Base-by-base conservation (phyloP, 2,113 vertebrate genomes). In the Urocitellus parryii region DNA sequence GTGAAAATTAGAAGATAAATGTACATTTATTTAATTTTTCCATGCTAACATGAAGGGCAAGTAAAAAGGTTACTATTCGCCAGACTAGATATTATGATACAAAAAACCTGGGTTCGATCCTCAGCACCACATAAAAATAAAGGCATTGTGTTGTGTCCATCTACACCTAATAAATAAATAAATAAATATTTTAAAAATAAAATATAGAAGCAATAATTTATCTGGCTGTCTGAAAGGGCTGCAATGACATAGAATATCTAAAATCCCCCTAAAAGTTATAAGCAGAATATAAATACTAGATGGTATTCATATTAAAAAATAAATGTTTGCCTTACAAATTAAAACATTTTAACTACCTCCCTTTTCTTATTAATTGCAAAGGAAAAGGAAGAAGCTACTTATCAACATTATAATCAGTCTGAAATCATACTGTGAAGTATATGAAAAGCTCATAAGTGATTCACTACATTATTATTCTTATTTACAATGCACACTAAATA, bases 271-370 rank as follows among this genome's bases (percentile, higher is more conserved):
- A 5, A 22, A 81, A 24, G 34, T 39, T 16, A 39, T 22, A 16
- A 58, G 9, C 7, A 8, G n/a, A 74, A 42, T 14, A 14, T 61
- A 88, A 70, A 72, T 29, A 51, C 25, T 45, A 77, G 18, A 29
- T 4, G 37, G 5, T n/a, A 61, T 37, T 45, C 2, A 39, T 37
- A 16, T 34, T 58, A 58, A 76, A 79, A 87, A 53, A 79, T 29
- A 48, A 34, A 76, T 34, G 29, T 42, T 85, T 53, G 18, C 24
- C 6, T 51, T 74, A 85, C 20, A 67, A 80, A n/a, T 51, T 73
- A 8, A 74, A 82, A 42, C n/a, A 34, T 8, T 39, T 65, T 91
- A 81, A 93, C 88, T 56, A 7, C 51, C 24, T 97, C 91, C 27
- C n/a, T 84, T 51, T 14, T 73, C 63, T 80, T 13, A 63, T 86